These are phyloP conservation scores for Dendrophyllia cribrosa DNA, from an alignment of 64 coral and sea anemone species.

Conservation along the genomic window DNA sequence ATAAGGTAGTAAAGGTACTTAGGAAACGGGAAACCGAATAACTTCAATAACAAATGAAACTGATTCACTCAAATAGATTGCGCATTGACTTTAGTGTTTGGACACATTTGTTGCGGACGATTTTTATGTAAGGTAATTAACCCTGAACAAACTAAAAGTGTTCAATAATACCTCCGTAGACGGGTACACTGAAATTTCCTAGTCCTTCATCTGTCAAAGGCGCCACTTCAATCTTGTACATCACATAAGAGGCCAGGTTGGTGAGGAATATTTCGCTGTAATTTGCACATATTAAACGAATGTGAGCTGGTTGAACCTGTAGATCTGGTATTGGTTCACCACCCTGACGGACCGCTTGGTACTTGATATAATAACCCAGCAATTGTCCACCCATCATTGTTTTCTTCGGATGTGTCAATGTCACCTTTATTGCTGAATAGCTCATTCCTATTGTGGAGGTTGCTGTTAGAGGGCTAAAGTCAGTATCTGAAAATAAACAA, in stretches of 20 bases:
- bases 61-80: no score
- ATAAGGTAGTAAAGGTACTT: no score
- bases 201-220: background rate
- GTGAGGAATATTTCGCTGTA: background rate
- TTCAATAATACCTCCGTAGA: background rate
- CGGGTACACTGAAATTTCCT: conserved; percentile 4
- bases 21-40: no score
- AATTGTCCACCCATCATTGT: background rate
- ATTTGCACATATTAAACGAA: background rate
- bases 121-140: no score
- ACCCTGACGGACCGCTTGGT: background rate
- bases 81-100: no score
- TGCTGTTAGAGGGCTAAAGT: background rate
- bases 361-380: conserved; percentile 10
- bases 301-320: background rate
- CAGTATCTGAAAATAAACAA: background rate
- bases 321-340: background rate
- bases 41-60: no score
- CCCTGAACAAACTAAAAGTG: no score
- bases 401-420: background rate
- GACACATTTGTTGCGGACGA: no score
- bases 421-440: background rate
- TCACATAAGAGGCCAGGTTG: background rate
- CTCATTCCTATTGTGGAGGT: background rate
- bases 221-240: conserved; percentile 26